phyloP scores from a whole-genome alignment of 2,888 invertebrate species.

The Metopia argyrocephala region DNA sequence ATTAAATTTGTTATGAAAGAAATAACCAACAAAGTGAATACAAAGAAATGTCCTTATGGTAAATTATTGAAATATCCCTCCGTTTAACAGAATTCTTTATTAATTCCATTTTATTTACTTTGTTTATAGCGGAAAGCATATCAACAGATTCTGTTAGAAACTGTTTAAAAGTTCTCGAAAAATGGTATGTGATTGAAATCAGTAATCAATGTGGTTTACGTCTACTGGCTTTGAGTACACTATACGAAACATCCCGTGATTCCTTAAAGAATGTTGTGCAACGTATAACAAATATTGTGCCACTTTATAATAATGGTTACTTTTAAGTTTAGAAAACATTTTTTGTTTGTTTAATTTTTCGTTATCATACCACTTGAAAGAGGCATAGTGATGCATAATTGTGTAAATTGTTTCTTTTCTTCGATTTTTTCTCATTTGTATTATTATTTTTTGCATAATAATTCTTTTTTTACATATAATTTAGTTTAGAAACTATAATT shows the following conservation, averaged over 20 bases:
- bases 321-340: conserved; percentile 45
- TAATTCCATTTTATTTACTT: not conserved
- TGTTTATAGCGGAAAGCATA: conserved; percentile 88
- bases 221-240: conserved; percentile 78
- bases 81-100: not conserved
- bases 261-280: conserved; percentile 75
- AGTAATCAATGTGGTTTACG: conserved; percentile 78
- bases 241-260: conserved; percentile 77
- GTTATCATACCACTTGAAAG: conserved; percentile 2
- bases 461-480: conserved; percentile 30
- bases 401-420: conserved; percentile 23
- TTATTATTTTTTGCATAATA: conserved; percentile 14
- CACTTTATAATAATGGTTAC: conserved; percentile 69
- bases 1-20: conserved; percentile 83
- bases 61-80: conserved; percentile 67
- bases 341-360: not conserved
- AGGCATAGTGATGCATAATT: conserved; percentile 8
- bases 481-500: conserved; percentile 29
- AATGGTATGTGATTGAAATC: conserved; percentile 88
- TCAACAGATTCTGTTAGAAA: conserved; percentile 92
- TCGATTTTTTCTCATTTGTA: conserved; percentile 22
- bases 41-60: conserved; percentile 83
- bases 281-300: conserved; percentile 74
- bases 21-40: conserved; percentile 82
- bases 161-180: conserved; percentile 88